These are phyloP conservation scores for Thamnaconus septentrionalis DNA, from an alignment of 2,113 vertebrate species.

Conservation along the genomic window DNA sequence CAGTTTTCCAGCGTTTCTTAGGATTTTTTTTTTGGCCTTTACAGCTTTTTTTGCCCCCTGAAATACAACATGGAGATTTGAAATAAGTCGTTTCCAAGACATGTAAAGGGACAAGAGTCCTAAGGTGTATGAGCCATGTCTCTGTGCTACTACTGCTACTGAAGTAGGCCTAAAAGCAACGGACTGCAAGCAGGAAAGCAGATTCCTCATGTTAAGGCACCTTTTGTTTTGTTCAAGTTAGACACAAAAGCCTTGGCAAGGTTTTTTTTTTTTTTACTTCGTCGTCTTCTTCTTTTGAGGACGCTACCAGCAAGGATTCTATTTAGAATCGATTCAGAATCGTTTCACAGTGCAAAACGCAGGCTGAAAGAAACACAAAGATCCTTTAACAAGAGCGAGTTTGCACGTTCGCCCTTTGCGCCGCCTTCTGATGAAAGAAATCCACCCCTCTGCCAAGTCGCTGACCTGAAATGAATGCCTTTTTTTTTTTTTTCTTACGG, in stretches of 20 bases:
- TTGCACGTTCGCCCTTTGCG: constrained; percentile 54
- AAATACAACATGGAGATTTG: neutral
- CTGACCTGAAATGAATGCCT: constrained; percentile 63
- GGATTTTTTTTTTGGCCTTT: neutral
- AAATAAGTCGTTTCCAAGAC: no score
- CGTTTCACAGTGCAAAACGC: constrained; percentile 40
- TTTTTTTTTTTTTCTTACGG: neutral
- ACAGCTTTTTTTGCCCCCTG: neutral
- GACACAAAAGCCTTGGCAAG: constrained; percentile 57
- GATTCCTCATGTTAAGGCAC: constrained; percentile 59
- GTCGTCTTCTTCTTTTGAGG: no score
- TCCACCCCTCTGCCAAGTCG: constrained; percentile 50
- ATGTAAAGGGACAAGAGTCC: no score
- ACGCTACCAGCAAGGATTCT: constrained; percentile 48
- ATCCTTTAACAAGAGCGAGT: constrained; percentile 43
- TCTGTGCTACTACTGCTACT: no score
- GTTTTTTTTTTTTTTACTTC: neutral
- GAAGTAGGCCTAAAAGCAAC: no score
- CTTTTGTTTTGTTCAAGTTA: constrained; percentile 57
- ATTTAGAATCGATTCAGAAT: constrained; percentile 65
- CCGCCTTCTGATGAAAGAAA: constrained; percentile 62
- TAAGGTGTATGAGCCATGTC: no score
- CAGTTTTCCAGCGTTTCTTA: constrained; percentile 7
- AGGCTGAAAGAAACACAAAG: constrained; percentile 48
- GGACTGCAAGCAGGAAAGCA: constrained; percentile 59